Base-by-base conservation (phyloP, 1,140 invertebrate genomes). In the Cydia pomonella region DNA sequence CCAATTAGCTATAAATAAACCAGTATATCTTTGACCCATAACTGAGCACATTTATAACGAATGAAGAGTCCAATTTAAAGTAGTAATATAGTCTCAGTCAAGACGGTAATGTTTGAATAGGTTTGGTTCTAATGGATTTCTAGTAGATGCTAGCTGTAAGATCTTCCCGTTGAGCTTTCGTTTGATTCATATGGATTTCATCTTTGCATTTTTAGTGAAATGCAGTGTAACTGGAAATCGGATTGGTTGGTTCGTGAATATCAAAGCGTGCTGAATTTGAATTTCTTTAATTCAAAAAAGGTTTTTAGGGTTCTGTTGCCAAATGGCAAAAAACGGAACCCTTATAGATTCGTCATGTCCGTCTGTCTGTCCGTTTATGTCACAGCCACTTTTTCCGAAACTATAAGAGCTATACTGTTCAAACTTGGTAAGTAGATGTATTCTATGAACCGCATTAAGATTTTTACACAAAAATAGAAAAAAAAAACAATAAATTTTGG, bases 131-230 rank as follows among this genome's bases (percentile, higher is more conserved):
- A 59, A 59, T 59, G 53, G 53, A 59, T 59, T 59, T 59, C 53
- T 23, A 18, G 44, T 53, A 53, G 53, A 59, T 1, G 53, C 4
- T 47, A 59, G 47, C 16, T 53, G 41, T 53, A 16, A 47, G 44
- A 47, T 53, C 47, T 53, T 53, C 16, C n/a, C 47, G n/a, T 12
- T 44, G n/a, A 53, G 47, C 6, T 59, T 59, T 21, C 7, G 18
- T 12, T 59, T 21, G 18, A 59, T 59, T 59, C 23, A 59, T 21
- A 23, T 59, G 21, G 53, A 59, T 10, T 23, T 18, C 47, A 59
- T 59, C 18, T 59, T 59, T 59, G 53, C 53, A 59, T 59, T 59
- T 59, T 21, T 59, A 59, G 50, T 59, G 10, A 10, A 59, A 59
- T 59, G 50, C 50, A 59, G 18, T 21, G 16, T 10, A 59, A 2